Percentiles rank a stretch among this genome's conserved stretches.
Conservation (phyloP, 2,888 invertebrate genomes). For the Periphyllus acericola region DNA sequence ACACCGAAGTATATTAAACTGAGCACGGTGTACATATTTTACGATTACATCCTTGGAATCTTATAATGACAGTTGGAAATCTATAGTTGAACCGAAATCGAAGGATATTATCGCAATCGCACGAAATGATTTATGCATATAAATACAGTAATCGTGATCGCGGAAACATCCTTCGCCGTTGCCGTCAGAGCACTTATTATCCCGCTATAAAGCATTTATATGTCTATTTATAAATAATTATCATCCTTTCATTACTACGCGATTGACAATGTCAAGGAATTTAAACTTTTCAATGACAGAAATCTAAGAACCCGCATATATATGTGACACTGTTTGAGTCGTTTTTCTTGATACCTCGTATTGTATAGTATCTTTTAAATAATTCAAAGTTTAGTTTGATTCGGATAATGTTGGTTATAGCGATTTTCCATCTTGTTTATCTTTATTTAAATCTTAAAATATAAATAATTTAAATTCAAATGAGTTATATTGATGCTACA, state of each 20-base stretch:
- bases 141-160: conserved; percentile 10
- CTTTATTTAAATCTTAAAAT: no score
- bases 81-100: not conserved
- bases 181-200: not conserved
- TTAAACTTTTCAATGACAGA: conserved; percentile 1
- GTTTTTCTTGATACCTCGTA: not conserved
- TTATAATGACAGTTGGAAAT: not conserved
- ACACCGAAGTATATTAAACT: no score
- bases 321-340: not conserved
- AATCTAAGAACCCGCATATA: not conserved
- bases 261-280: conserved; percentile 3
- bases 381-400: no score
- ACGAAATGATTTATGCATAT: conserved; percentile 32
- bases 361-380: no score
- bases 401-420: no score
- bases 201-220: not conserved
- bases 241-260: no score
- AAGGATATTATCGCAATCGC: conserved; percentile 2
- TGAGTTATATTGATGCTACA: no score
- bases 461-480: no score
- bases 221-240: not conserved
- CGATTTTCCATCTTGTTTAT: no score
- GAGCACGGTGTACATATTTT: not conserved
- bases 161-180: conserved; percentile 29
- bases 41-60: conserved; percentile 18